These are phyloP conservation scores for Trachelipus rathkii DNA, from an alignment of 1,140 invertebrate genomes.

Conservation along the genomic window DNA sequence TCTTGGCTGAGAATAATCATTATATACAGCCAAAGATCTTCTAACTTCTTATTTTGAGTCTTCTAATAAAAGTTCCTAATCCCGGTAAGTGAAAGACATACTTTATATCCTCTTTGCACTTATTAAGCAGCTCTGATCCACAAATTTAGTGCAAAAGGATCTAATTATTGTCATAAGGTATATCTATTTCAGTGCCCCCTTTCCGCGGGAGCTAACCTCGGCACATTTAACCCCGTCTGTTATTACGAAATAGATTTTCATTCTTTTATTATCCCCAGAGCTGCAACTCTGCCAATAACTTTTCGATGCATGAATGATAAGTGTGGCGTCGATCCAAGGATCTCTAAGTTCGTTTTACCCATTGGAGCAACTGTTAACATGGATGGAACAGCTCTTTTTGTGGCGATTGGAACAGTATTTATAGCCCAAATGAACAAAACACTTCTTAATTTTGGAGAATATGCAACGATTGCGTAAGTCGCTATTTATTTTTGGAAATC, in stretches of 20 bases:
- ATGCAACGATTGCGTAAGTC: conserved; percentile 73
- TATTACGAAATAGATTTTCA: conserved; percentile 12
- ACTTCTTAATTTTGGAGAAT: conserved; percentile 68
- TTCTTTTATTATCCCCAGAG: conserved; percentile 59
- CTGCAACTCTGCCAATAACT: conserved; percentile 89
- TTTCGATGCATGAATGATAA: conserved; percentile 91
- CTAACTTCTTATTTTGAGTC: neutral
- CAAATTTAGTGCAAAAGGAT: conserved; percentile 13
- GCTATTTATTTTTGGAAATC: too few relatives aligned
- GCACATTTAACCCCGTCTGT: neutral
- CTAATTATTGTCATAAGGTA: conserved; percentile 22
- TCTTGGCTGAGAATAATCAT: neutral
- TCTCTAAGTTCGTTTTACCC: conserved; percentile 84
- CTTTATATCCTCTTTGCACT: conserved; percentile 12
- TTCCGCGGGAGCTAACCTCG: neutral
- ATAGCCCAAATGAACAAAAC: conserved; percentile 88
- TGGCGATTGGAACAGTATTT: conserved; percentile 82
- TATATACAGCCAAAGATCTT: neutral
- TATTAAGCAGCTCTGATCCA: conserved; percentile 6
- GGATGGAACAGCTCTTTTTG: conserved; percentile 89
- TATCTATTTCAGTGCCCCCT: neutral
- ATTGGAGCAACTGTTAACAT: conserved; percentile 90
- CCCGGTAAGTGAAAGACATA: neutral
- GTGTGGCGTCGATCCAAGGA: conserved; percentile 77
- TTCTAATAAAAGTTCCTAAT: neutral